Base-by-base conservation (phyloP, 2,888 invertebrate genomes). In the Adineta ricciae region DNA sequence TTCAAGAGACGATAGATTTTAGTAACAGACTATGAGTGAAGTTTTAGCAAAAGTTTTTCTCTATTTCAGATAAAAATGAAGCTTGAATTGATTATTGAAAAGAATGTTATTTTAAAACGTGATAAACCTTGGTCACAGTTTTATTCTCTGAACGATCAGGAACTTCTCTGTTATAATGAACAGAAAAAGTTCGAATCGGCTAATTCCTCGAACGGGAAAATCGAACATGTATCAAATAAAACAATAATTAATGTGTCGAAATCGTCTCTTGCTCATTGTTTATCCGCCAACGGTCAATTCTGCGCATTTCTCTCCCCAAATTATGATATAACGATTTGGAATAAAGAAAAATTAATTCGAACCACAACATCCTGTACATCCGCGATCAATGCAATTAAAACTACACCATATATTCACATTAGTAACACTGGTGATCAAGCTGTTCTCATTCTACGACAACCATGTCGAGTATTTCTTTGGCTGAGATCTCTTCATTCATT, bases 391-490 rank as follows among this genome's bases (percentile, higher is more conserved):
- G 41, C 78, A 24, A 78, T 78, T 78, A 38, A 78, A 41, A 78
- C 41, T 1, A 78, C 3, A n/a, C 41, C 41, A 41, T 41, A 5
- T 24, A 41, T 78, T 3, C 41, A 1, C 41, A n/a, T 78, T 8
- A 78, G 78, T 41, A 78, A 78, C n/a, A 78, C 9, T 78, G 78
- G 78, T 24, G 78, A 78, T n/a, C 78, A 78, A 78, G n/a, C 14
- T 78, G 14, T 78, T 41, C 38, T 78, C 24, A 41, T 78, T n/a
- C 11, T 78, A 9, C 64, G 32, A 64, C n/a, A 78, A 38, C 78
- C 78, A 41, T 78, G 21, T 38, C 78, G 78, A 41, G 9, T 78
- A 78, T 78, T 14, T 78, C n/a, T 38, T 11, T 78, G 78, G 78
- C 3, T 78, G 2, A 78, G 41, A 41, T 41, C 24, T 5, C 4